Percentiles rank a stretch among this genome's conserved stretches.
These are phyloP conservation scores for Ametastegia equiseti DNA, from an alignment of 2,888 invertebrate genomes.

Conservation along the genomic window DNA sequence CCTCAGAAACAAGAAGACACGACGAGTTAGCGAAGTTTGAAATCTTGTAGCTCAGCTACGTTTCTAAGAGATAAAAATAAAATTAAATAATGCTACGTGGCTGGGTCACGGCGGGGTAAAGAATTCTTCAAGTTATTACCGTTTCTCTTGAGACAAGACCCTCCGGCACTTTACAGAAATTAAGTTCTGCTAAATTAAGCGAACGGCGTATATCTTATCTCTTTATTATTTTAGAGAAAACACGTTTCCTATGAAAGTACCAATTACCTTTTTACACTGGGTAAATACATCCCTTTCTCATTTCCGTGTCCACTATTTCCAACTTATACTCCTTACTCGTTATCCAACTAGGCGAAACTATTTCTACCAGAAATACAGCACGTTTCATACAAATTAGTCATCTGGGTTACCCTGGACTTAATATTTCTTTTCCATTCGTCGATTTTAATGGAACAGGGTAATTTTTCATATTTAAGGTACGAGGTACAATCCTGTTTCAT, in stretches of 20 bases:
- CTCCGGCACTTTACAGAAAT: conserved; percentile 21
- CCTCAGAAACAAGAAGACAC: not conserved
- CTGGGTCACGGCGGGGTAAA: not conserved
- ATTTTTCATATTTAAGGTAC: no score
- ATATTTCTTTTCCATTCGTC: no score
- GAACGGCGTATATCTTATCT: conserved; percentile 12
- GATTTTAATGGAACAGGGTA: no score
- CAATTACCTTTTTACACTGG: not conserved
- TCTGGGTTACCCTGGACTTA: no score
- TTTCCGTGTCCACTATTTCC: no score
- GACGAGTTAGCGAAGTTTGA: not conserved
- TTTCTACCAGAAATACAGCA: no score
- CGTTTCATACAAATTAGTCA: no score
- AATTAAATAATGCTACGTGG: not conserved
- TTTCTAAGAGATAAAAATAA: conserved; percentile 5
- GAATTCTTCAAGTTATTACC: conserved; percentile 32
- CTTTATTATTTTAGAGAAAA: not conserved
- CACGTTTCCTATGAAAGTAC: conserved; percentile 4
- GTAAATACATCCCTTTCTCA: no score
- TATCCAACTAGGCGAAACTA: no score
- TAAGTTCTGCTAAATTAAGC: conserved; percentile 24
- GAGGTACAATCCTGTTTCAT: no score
- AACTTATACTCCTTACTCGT: no score
- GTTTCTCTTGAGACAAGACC: not conserved
- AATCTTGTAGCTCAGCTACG: not conserved